Evolutionary conservation across 1,140 invertebrate genomes (phyloP), one percentile per base, ranked within the genome.

Genomic region (Eurosta solidaginis): DNA sequence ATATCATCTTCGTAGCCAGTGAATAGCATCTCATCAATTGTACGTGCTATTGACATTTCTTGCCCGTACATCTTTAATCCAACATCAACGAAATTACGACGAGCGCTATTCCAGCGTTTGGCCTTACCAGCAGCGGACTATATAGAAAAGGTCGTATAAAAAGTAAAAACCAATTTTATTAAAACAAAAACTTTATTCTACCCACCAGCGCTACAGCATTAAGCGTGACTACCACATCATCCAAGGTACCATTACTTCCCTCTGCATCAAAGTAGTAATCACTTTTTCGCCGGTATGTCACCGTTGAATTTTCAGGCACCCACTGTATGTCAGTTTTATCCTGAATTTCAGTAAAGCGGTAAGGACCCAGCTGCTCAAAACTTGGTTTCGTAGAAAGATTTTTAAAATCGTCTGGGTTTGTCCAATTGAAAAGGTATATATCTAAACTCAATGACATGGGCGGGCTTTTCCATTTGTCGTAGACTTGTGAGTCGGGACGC

Each of bases 191-290:
- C 44, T 0, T 20, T 54, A n/a, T 20, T n/a, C 33, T 80, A 90
- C 92, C 92, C 84, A 97, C 96, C 87, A 95, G 89, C 40, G 94
- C 92, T 9, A 97, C 92, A 7, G 93, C 90, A 87, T 98, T 97
- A 3, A 97, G 85, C 3, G 94, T 95, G 0, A 90, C 93, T 76
- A 97, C 90, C 3, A 91, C 88, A 83, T 97, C 96, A 42, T 91
- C 88, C 14, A 97, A 89, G 12, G 90, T 90, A 1, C 95, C 96
- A 68, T 92, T 92, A 80, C 95, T 97, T 77, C 89, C 89, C 7
- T 90, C 89, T 54, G 88, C 89, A 79, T 94, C 92, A 83, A 95
- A 98, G 80, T 91, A 90, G 91, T 94, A 98, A 45, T 89, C 90
- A 82, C 94, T 92, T 42, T 90, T 91, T 74, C 94, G 93, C 14